Conservation (phyloP, 2,113 vertebrate species). For the Gracilinanus agilis region DNA sequence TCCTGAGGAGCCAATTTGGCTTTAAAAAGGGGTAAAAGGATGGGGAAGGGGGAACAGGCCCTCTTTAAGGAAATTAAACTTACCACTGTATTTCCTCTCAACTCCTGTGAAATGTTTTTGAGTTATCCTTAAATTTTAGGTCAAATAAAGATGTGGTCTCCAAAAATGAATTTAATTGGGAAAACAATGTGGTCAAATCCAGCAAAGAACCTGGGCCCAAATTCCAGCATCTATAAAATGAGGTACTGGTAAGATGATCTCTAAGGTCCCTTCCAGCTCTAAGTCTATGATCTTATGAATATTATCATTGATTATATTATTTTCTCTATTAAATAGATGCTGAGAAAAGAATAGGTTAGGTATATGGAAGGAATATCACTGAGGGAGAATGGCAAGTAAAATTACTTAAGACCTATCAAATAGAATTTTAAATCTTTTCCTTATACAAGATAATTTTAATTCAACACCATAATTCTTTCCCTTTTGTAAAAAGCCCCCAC, state of each 20-base stretch:
- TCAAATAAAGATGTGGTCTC: constrained; percentile 58
- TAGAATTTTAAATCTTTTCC: constrained; percentile 86
- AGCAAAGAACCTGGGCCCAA: background rate
- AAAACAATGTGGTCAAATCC: background rate
- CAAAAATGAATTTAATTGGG: constrained; percentile 34
- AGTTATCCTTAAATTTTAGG: constrained; percentile 58
- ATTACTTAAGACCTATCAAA: constrained; percentile 84
- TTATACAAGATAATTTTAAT: constrained; percentile 87
- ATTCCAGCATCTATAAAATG: background rate
- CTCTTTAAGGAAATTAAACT: constrained; percentile 64
- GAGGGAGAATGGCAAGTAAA: constrained; percentile 82
- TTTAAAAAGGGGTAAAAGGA: constrained; percentile 52
- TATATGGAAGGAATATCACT: constrained; percentile 56
- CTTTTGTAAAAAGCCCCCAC: constrained; percentile 86
- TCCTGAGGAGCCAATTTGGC: constrained; percentile 64
- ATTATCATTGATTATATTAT: constrained; percentile 63
- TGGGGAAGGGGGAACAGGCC: constrained; percentile 50
- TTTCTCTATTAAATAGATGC: constrained; percentile 68
- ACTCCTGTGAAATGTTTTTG: constrained; percentile 60
- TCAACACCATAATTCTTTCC: constrained; percentile 86
- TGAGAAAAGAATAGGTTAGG: constrained; percentile 70
- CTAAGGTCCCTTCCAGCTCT: background rate
- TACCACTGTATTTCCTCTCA: constrained; percentile 63
- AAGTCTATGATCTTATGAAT: constrained; percentile 15
- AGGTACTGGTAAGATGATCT: background rate